A percentile compares a stretch with the other conserved stretches of the same genome.
phyloP scores from a whole-genome alignment of 2,113 vertebrate genomes.

The Candoia aspera region DNA sequence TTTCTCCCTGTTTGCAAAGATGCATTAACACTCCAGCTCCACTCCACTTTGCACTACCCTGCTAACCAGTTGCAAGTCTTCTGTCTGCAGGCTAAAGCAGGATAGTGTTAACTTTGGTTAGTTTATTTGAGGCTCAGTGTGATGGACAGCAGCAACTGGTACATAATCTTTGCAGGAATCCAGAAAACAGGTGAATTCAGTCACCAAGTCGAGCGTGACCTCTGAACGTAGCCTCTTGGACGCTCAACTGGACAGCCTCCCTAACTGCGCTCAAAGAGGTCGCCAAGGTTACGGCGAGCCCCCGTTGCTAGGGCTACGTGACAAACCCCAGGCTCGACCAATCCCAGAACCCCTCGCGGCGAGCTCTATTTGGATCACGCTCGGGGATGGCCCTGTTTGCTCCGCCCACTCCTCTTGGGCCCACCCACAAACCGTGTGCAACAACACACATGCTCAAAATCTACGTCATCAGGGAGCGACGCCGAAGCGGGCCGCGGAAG shows the following conservation, averaged over 20 bases:
- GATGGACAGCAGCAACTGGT: background rate
- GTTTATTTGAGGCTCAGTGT: background rate
- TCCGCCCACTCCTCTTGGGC: background rate
- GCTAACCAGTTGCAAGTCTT: background rate
- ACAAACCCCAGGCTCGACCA: background rate
- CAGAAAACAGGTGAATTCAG: background rate
- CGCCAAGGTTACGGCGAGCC: background rate
- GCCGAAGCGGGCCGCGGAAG: background rate
- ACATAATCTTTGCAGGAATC: background rate
- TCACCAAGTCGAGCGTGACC: background rate
- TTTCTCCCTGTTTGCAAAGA: background rate
- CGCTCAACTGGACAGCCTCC: background rate
- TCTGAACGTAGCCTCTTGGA: background rate
- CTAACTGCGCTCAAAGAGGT: background rate
- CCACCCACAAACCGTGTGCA: background rate
- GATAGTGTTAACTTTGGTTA: background rate
- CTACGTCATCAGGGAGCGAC: background rate
- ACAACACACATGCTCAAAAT: background rate
- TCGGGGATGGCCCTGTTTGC: too few species aligned
- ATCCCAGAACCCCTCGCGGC: constrained; percentile 5
- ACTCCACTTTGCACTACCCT: background rate
- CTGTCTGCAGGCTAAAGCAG: background rate
- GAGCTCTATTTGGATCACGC: background rate
- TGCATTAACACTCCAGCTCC: background rate
- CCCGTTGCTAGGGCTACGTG: background rate